Base-by-base conservation (phyloP, 1,140 invertebrate species). In the Copidosoma floridanum region DNA sequence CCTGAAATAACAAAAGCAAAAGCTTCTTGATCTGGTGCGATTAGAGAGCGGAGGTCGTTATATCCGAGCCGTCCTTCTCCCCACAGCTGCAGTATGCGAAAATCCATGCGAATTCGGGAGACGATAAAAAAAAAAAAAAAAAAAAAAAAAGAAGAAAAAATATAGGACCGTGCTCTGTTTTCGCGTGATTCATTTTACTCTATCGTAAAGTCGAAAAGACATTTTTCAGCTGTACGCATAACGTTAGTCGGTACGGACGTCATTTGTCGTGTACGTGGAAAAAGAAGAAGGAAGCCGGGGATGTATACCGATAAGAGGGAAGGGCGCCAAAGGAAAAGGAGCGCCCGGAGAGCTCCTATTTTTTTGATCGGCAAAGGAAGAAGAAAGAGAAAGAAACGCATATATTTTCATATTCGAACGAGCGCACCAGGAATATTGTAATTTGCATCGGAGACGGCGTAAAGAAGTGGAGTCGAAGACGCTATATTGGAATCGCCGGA, bases 351-450 rank as follows among this genome's bases (percentile, higher is more conserved):
- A 63, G 44, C 59, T 71, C 66, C 66, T 75, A 75, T 74, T 80
- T n/a, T n/a, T n/a, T 77, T 73, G 67, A 77, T 76, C 69, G 63
- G 62, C n/a, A n/a, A n/a, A n/a, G n/a, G n/a, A n/a, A n/a, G n/a
- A n/a, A n/a, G n/a, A n/a, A n/a, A n/a, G n/a, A n/a, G n/a, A n/a
- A n/a, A n/a, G 46, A 71, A 64, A 66, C 68, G 68, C 72, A 75
- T 79, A 78, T 71, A 80, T 79, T 77, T 77, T 78, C 74, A 69
- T 72, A 74, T 74, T 69, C 72, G 68, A 75, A 71, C 68, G 71
- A 77, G 70, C 58, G 65, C 62, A 70, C 64, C 66, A 71, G 75
- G 72, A 80, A 80, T 79, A 80, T 80, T 80, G 76, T 75, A 80
- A 80, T 79, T 78, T 79, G 72, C 78, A 79, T 79, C 52, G 66